Conservation (phyloP, 2,888 invertebrate genomes). For the Conomelus anceps region DNA sequence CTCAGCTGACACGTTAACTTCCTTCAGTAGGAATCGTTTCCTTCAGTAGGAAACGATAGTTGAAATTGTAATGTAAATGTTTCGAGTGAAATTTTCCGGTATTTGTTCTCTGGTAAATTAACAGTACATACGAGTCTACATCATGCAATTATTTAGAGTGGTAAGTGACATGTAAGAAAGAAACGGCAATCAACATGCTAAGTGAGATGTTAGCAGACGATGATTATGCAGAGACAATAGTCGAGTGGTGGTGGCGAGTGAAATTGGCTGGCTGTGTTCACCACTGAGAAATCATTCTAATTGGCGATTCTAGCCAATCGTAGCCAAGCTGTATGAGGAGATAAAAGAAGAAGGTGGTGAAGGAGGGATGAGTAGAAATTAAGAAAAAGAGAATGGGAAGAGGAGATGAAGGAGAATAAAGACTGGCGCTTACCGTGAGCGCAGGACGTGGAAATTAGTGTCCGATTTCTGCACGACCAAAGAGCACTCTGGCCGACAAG, state of each 20-base stretch:
- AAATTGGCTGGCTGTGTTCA: not conserved
- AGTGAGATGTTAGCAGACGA: not conserved
- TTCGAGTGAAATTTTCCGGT: not conserved
- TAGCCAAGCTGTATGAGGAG: not conserved
- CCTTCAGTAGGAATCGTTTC: not conserved
- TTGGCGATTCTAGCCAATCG: not conserved
- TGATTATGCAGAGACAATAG: not conserved
- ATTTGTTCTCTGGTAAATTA: not conserved
- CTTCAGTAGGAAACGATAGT: not conserved
- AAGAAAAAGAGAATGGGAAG: not conserved
- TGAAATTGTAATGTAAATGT: not conserved
- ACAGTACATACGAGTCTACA: not conserved
- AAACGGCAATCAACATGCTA: not conserved
- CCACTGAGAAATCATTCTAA: not conserved
- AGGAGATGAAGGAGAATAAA: not conserved
- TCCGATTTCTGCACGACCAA: not conserved
- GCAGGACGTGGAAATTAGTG: not conserved
- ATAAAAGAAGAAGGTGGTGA: not conserved
- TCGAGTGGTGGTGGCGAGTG: not conserved
- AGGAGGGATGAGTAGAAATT: not conserved
- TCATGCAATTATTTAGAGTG: not conserved
- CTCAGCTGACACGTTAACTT: not conserved
- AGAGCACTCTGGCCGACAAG: not conserved
- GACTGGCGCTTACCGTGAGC: not conserved
- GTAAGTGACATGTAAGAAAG: not conserved